These are phyloP conservation scores for Lysandra coridon DNA, from an alignment of 2,888 invertebrate species.

Conservation along the genomic window DNA sequence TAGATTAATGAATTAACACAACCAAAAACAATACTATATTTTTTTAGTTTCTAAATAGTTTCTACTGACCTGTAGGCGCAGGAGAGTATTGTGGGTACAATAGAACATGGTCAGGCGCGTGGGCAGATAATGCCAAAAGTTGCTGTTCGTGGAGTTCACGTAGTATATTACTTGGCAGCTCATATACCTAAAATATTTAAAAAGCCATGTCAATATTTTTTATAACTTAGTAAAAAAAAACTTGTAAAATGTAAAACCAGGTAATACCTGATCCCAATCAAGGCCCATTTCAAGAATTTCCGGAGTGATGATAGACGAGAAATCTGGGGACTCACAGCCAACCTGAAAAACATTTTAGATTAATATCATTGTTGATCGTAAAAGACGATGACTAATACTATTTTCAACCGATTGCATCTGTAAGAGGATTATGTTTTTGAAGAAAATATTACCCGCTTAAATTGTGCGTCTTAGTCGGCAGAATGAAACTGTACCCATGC, in stretches of 20 bases:
- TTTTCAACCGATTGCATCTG: no score
- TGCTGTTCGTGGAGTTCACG: conserved; percentile 82
- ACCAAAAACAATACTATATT: no score
- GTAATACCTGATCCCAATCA: conserved; percentile 79
- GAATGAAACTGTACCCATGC: no score
- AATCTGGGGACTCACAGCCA: conserved; percentile 72
- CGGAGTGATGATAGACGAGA: conserved; percentile 66
- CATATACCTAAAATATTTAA: conserved; percentile 65
- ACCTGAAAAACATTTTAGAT: conserved; percentile 51
- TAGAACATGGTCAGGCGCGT: conserved; percentile 79
- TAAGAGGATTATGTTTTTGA: no score
- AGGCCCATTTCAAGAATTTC: conserved; percentile 73
- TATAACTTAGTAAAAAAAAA: not conserved
- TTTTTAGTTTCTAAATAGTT: no score
- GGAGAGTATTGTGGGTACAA: conserved; percentile 65
- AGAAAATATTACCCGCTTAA: no score
- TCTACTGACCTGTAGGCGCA: conserved; percentile 54
- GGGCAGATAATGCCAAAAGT: conserved; percentile 82
- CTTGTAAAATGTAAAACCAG: not conserved
- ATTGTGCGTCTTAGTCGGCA: no score
- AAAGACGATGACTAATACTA: no score
- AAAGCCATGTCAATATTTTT: not conserved
- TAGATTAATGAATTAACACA: no score
- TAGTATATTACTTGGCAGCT: conserved; percentile 71
- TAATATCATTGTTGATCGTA: not conserved